Base-by-base conservation (phyloP, 2,797 vertebrate species). In the Pipistrellus pipistrellus region DNA sequence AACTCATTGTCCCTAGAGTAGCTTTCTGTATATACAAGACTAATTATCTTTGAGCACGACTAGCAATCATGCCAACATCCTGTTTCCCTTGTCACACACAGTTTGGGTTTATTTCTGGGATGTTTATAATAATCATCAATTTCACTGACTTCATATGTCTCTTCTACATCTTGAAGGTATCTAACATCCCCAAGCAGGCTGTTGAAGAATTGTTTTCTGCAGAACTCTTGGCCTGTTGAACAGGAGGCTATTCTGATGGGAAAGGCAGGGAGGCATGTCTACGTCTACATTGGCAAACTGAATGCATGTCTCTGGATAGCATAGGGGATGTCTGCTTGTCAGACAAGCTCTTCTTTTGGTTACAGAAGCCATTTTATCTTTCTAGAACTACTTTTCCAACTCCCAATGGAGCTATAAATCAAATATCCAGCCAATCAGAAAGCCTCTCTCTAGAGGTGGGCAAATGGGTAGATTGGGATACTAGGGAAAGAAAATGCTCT, bases 1-100 rank as follows among this genome's bases (percentile, higher is more conserved):
- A 94, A 96, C 97, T 96, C 55, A 71, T n/a, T 64, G 73, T 92
- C 77, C 84, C 80, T 66, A 20, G 90, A 80, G 91, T 76, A 86
- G 13, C 4, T 68, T 35, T 89, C 71, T 87, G 30, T 87, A 57
- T 51, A 86, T 27, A 89, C 13, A 73, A 82, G 81, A 57, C 72
- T 80, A 85, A 75, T 91, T 57, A 80, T 32, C 55, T 64, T 71
- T 6, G 20, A 95, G 6, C 13, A 69, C 32, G 83, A 72, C 55
- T 69, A 77, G 44, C 10, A 69, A n/a, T n/a, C 25, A 62, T 21
- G 87, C 66, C 91, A 94, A 91, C 46, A 72, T 85, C 71, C 85
- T 86, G 83, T 55, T 96, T 78, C 51, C 64, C 30, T 88, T 64
- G 75, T 95, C 78, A 86, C 78, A 90, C 57, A 85, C 53, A 90